These are phyloP conservation scores for Poecilia picta DNA, from an alignment of 2,797 vertebrate species.

Conservation along the genomic window DNA sequence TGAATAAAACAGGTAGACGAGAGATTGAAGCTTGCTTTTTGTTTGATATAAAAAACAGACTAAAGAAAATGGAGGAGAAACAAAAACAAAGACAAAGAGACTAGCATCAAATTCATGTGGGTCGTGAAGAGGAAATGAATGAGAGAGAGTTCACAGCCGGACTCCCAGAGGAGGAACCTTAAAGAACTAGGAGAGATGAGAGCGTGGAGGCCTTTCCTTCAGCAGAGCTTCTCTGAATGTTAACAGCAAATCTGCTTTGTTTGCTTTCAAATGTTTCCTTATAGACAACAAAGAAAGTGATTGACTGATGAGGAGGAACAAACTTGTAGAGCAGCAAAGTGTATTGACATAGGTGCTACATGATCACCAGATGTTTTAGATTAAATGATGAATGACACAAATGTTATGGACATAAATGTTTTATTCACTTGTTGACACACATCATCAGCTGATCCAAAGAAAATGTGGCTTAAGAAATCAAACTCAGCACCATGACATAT, in stretches of 20 bases:
- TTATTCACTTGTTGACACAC: background rate
- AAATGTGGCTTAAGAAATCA: background rate
- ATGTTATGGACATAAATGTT: background rate
- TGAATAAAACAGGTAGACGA: background rate
- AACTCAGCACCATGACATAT: background rate
- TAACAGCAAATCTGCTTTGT: conserved; percentile 2
- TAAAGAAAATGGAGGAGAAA: background rate
- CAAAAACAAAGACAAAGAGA: background rate
- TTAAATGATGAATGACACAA: background rate
- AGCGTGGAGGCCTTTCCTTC: conserved; percentile 8
- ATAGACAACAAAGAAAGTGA: background rate
- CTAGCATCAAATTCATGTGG: conserved; percentile 7
- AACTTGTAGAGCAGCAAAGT: background rate
- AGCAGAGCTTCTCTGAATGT: conserved; percentile 8
- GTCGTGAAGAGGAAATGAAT: conserved; percentile 28
- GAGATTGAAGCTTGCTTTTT: background rate
- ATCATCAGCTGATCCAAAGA: background rate
- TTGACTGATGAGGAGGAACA: conserved; percentile 3
- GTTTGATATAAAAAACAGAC: background rate
- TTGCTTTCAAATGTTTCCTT: background rate
- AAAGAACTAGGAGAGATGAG: conserved; percentile 15
- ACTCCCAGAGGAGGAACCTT: conserved; percentile 37
- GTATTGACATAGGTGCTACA: background rate
- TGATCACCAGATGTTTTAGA: background rate
- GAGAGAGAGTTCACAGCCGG: background rate